phyloP scores from a whole-genome alignment of 1,140 invertebrate species.

The Leptestheria dahalacensis region DNA sequence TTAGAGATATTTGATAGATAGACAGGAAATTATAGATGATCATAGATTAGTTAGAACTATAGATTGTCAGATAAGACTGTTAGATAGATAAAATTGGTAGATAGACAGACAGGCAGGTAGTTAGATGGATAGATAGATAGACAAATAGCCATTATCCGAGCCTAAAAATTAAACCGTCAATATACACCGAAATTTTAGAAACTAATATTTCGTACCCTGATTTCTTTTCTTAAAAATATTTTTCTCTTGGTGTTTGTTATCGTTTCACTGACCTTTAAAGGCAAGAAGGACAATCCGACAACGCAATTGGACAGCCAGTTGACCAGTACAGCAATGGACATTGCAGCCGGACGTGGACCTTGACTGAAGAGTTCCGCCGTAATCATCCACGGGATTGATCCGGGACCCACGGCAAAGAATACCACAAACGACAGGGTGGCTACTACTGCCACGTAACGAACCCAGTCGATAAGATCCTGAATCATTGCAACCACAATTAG shows the following conservation, averaged over 20 bases:
- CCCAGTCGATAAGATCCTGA: constrained; percentile 95
- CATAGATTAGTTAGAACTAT: too few species aligned
- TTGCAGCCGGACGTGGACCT: constrained; percentile 86
- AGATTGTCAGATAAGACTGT: too few species aligned
- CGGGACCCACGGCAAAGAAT: constrained; percentile 90
- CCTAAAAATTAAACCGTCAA: too few species aligned
- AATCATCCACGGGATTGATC: constrained; percentile 98
- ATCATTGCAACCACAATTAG: constrained; percentile 57
- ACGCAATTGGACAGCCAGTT: constrained; percentile 98
- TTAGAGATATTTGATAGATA: too few species aligned
- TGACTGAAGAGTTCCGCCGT: constrained; percentile 96
- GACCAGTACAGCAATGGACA: constrained; percentile 92
- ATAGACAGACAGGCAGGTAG: too few species aligned
- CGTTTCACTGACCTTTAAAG: constrained; percentile 55
- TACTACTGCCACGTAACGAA: constrained; percentile 87
- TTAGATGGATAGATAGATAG: too few species aligned
- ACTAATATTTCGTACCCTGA: too few species aligned
- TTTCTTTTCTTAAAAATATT: neutral
- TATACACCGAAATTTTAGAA: neutral
- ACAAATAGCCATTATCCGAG: too few species aligned
- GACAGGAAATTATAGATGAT: too few species aligned
- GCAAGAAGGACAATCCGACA: constrained; percentile 87
- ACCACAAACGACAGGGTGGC: constrained; percentile 87
- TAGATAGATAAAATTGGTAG: too few species aligned
- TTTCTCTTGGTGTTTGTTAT: neutral